Percentiles rank a stretch among this genome's conserved stretches.
phyloP scores from a whole-genome alignment of 2,797 vertebrate genomes.

The Gambusia yucatana region DNA sequence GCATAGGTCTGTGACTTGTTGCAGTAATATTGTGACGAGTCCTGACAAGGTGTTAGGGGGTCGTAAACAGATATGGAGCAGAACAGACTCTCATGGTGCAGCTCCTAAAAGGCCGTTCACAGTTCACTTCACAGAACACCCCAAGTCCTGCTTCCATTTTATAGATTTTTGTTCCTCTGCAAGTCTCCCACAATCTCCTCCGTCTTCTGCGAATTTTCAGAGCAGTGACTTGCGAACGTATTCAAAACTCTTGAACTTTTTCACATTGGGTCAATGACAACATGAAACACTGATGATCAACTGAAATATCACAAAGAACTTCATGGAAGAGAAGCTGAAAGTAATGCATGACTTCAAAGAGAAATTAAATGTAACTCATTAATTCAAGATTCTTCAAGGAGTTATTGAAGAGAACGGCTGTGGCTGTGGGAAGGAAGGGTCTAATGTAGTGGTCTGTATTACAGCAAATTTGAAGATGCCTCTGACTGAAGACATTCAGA shows the following conservation, averaged over 20 bases:
- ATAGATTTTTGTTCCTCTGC: constrained; percentile 33
- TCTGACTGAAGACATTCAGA: not conserved
- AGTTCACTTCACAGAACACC: constrained; percentile 60
- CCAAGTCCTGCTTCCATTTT: constrained; percentile 36
- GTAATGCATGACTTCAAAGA: not conserved
- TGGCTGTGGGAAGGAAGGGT: too few species aligned
- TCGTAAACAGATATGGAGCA: constrained; percentile 70
- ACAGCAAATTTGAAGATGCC: too few species aligned
- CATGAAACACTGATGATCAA: not conserved
- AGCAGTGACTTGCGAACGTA: not conserved
- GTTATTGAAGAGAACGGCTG: too few species aligned
- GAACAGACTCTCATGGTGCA: constrained; percentile 63
- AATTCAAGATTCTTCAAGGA: too few species aligned
- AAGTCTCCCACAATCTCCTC: constrained; percentile 15
- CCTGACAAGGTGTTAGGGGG: constrained; percentile 46
- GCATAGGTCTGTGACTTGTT: constrained; percentile 13
- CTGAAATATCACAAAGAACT: not conserved
- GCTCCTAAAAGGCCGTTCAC: constrained; percentile 46
- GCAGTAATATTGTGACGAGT: constrained; percentile 42
- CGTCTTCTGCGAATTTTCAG: constrained; percentile 3
- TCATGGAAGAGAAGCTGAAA: not conserved
- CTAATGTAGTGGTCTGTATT: too few species aligned
- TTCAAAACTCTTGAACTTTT: not conserved
- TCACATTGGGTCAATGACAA: constrained; percentile 2
- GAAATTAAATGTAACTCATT: too few species aligned